Base-by-base conservation (phyloP, 2,113 vertebrate genomes). In the Corythaixoides concolor region DNA sequence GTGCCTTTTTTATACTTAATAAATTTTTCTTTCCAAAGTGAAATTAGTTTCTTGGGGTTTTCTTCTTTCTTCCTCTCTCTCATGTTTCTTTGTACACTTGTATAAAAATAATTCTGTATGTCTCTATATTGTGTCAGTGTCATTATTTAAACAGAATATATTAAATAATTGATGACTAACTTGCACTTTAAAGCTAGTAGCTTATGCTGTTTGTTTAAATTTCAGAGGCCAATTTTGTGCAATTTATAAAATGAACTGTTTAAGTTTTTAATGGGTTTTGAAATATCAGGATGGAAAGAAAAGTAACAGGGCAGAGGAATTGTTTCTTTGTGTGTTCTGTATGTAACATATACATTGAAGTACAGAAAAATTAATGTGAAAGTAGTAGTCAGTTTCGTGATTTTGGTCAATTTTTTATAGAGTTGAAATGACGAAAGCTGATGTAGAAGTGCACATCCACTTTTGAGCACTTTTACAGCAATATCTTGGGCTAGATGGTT, bases 21-120 rank as follows among this genome's bases (percentile, higher is more conserved):
- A 96, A 96, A 96, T 94, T 79, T 81, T 90, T 63, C 37, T 89
- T 93, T 95, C 86, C 89, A 78, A 95, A 92, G 94, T 89, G 24
- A 94, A 89, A 91, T 88, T 75, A 91, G 81, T 76, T 93, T 91
- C 77, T 93, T 82, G 74, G 73, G 86, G 37, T 94, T 92, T 95
- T 94, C 56, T 88, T 93, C 56, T 90, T 96, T 87, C 52, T 84
- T 85, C 76, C 32, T 79, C 78, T 35, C 62, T 90, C 52, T 10
- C 19, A 15, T 80, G 35, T 80, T 93, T 90, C 83, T 93, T 78
- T 87, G 39, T 81, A 37, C 80, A 53, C 33, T 80, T 39, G 39
- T 87, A 79, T 84, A 95, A 92, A 89, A 95, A 90, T 85, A 75
- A 83, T 92, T 90, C 56, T 45, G 2, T 72, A 28, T 95, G 83